phyloP scores from a whole-genome alignment of 1,140 invertebrate species.

The Drosophila biarmipes region DNA sequence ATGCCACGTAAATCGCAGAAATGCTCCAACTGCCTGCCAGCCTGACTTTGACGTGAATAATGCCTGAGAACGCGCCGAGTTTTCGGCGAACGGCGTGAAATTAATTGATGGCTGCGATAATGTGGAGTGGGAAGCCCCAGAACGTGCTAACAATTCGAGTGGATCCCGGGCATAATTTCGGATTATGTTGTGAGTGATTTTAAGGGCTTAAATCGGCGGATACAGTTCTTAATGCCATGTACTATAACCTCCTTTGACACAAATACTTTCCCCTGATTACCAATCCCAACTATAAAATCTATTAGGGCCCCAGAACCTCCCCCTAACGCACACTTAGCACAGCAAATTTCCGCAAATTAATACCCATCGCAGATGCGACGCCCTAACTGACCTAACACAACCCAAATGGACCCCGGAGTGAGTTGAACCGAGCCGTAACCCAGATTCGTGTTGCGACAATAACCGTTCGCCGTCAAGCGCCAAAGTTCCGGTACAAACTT shows the following conservation, averaged over 20 bases:
- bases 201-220: neutral
- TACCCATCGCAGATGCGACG: constrained; percentile 16
- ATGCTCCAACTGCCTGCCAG: constrained; percentile 45
- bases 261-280: neutral
- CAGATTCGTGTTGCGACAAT: constrained; percentile 41
- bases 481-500: constrained; percentile 72
- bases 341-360: constrained; percentile 11
- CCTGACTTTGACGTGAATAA: constrained; percentile 66
- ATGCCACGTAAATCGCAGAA: constrained; percentile 61
- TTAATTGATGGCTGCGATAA: constrained; percentile 58
- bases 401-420: constrained; percentile 14
- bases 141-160: constrained; percentile 11
- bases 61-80: constrained; percentile 34
- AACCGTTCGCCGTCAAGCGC: constrained; percentile 49
- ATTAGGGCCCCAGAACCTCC: neutral
- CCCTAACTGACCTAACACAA: constrained; percentile 53
- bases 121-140: constrained; percentile 5
- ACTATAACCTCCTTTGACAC: too few relatives aligned
- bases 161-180: neutral
- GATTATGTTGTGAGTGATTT: neutral
- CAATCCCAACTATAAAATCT: neutral
- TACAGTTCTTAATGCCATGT: too few relatives aligned
- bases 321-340: neutral
- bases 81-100: constrained; percentile 49
- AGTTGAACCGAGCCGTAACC: constrained; percentile 28